A percentile compares a stretch with the other conserved stretches of the same genome.
These are phyloP conservation scores for Actias luna DNA, from an alignment of 2,888 invertebrate species.

Conservation along the genomic window DNA sequence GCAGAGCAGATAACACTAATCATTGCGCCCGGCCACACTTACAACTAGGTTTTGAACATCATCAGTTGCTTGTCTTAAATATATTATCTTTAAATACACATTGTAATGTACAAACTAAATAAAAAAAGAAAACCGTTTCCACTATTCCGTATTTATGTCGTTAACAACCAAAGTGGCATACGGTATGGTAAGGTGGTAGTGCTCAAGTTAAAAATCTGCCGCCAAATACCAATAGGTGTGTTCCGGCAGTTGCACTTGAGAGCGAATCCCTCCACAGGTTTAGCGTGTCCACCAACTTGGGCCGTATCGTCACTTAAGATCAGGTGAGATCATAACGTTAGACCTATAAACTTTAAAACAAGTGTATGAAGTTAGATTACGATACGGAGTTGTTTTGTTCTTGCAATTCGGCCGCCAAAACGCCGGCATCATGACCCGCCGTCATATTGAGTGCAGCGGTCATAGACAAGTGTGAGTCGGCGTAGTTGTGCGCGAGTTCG, in stretches of 20 bases:
- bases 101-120: conserved; percentile 31
- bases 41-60: conserved; percentile 77
- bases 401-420: conserved; percentile 64
- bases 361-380: conserved; percentile 38
- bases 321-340: too few relatives aligned
- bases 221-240: too few relatives aligned
- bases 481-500: conserved; percentile 76
- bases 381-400: conserved; percentile 68
- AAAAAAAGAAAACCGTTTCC: conserved; percentile 38
- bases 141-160: conserved; percentile 50
- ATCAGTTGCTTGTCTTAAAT: conserved; percentile 70
- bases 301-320: too few relatives aligned
- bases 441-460: conserved; percentile 79
- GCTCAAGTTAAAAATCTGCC: too few relatives aligned
- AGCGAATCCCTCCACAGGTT: too few relatives aligned
- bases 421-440: conserved; percentile 77
- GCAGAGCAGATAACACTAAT: conserved; percentile 40
- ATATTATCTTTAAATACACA: conserved; percentile 24
- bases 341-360: too few relatives aligned
- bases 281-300: too few relatives aligned
- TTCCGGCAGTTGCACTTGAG: too few relatives aligned
- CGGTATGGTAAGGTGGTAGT: too few relatives aligned
- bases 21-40: conserved; percentile 60
- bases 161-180: conserved; percentile 22
- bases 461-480: conserved; percentile 68